These are phyloP conservation scores for Coilia nasus DNA, from an alignment of 2,797 vertebrate species.

Conservation along the genomic window DNA sequence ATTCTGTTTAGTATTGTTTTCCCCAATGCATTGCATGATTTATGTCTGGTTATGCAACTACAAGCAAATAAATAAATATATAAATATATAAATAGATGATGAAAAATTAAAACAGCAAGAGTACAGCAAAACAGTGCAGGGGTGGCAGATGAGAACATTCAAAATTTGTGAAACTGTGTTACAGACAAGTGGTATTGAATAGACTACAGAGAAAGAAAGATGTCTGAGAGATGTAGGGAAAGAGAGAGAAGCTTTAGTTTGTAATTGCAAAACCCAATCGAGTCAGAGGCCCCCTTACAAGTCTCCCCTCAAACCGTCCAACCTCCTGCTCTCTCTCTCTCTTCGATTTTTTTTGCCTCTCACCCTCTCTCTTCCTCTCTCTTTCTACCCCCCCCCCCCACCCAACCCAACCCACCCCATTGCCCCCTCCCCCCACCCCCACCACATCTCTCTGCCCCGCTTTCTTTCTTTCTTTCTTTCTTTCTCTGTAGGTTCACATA, in stretches of 20 bases:
- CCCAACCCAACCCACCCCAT: constrained; percentile 12
- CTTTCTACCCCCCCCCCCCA: constrained; percentile 41
- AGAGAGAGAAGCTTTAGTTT: constrained; percentile 76
- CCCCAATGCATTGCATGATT: background rate
- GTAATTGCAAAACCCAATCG: constrained; percentile 39
- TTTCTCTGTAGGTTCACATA: constrained; percentile 83
- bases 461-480: constrained; percentile 78
- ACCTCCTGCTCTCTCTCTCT: constrained; percentile 58
- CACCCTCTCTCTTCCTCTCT: constrained; percentile 40
- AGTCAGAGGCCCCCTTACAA: constrained; percentile 53
- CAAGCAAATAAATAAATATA: constrained; percentile 1
- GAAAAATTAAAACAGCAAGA: constrained; percentile 54
- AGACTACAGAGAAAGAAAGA: constrained; percentile 82
- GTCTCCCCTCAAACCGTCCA: constrained; percentile 48
- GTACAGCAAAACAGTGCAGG: constrained; percentile 57
- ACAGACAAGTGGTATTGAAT: constrained; percentile 61
- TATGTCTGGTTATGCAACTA: constrained; percentile 15
- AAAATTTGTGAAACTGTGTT: constrained; percentile 56
- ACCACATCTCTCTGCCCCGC: constrained; percentile 54
- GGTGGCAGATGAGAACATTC: constrained; percentile 58
- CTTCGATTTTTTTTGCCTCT: constrained; percentile 41
- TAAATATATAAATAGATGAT: constrained; percentile 26
- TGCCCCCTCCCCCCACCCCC: constrained; percentile 49
- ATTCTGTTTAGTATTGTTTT: background rate
- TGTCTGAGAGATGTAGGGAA: constrained; percentile 78